Evolutionary conservation across 2,797 vertebrate species (phyloP).

Genomic region (Pipistrellus pygmaeus): DNA sequence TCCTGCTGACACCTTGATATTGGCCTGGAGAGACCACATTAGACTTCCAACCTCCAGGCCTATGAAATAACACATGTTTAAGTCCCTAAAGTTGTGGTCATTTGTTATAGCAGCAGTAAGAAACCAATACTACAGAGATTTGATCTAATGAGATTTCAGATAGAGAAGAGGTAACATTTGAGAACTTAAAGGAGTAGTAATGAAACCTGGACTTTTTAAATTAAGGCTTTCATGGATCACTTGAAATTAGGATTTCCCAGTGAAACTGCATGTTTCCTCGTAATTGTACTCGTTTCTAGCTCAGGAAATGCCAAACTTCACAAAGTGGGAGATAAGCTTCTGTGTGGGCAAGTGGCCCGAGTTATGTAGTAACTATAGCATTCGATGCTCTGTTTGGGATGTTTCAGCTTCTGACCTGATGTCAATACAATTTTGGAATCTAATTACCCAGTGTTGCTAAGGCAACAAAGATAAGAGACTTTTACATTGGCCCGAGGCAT

Average conservation of each 20-base stretch:
- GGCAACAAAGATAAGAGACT: slow-evolving; percentile 16
- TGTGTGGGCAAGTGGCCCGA: neutral
- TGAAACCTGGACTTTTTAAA: neutral
- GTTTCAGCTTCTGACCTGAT: neutral
- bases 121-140: neutral
- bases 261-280: neutral
- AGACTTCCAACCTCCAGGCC: neutral
- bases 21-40: neutral
- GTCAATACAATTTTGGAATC: neutral
- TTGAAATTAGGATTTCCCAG: neutral
- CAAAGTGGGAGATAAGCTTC: neutral
- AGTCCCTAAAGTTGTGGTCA: neutral
- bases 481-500: neutral
- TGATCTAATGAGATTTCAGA: neutral
- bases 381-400: neutral
- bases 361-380: neutral
- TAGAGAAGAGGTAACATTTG: neutral
- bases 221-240: neutral
- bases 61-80: neutral
- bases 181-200: neutral
- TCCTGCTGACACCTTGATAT: neutral
- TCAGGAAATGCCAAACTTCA: neutral
- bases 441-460: slow-evolving; percentile 56
- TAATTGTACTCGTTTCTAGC: neutral
- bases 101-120: neutral